Conservation (phyloP, 2,888 invertebrate species). For the Gasteruption jaculator region DNA sequence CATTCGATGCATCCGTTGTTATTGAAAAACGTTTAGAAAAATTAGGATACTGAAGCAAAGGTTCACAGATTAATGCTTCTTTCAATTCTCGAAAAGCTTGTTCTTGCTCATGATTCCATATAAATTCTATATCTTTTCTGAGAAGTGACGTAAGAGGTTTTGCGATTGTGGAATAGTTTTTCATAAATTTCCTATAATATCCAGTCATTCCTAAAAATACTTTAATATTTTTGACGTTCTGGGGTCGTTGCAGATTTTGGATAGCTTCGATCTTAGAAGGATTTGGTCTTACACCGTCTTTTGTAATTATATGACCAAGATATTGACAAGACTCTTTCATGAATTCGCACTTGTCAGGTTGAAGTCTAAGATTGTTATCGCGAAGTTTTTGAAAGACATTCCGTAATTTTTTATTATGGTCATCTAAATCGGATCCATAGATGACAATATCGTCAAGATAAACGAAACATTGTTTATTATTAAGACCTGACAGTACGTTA, state of each 20-base stretch:
- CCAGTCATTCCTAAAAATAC: constrained; percentile 40
- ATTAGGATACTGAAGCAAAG: constrained; percentile 25
- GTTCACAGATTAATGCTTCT: constrained; percentile 7
- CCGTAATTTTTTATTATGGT: constrained; percentile 18
- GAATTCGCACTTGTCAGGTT: constrained; percentile 21
- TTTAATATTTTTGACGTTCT: constrained; percentile 28
- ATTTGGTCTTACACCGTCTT: constrained; percentile 28
- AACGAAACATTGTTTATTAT: constrained; percentile 35
- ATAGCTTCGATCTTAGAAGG: constrained; percentile 29
- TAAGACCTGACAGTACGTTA: constrained; percentile 36
- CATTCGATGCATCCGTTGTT: constrained; percentile 35
- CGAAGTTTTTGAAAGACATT: constrained; percentile 20
- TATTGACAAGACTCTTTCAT: constrained; percentile 1
- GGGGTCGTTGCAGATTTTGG: constrained; percentile 27
- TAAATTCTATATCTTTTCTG: constrained; percentile 24
- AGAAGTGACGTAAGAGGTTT: constrained; percentile 30
- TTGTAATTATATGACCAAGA: constrained; percentile 4
- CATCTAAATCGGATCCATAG: constrained; percentile 27
- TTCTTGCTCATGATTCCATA: constrained; percentile 15
- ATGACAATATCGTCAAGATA: constrained; percentile 42
- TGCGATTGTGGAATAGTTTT: constrained; percentile 33
- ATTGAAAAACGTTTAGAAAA: constrained; percentile 25
- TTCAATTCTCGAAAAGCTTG: constrained; percentile 21
- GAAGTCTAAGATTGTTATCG: constrained; percentile 15
- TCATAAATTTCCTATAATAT: constrained; percentile 45